Base-by-base conservation (phyloP, 2,797 vertebrate genomes). In the Iguana delicatissima region DNA sequence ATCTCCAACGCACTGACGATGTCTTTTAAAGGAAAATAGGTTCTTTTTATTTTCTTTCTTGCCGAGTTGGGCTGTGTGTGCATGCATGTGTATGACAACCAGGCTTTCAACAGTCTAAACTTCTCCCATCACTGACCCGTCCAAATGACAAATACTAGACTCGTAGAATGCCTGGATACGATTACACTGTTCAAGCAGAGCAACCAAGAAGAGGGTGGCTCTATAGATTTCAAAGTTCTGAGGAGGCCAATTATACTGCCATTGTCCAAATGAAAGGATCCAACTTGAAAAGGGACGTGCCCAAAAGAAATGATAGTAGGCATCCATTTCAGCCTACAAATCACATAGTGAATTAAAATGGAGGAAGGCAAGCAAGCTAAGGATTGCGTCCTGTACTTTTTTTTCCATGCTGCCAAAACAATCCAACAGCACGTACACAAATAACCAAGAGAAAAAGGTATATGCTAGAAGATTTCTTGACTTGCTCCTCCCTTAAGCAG, bases 401-500 rank as follows among this genome's bases (percentile, higher is more conserved):
- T 46, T 74, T 79, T 67, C 76, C 73, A 62, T 67, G 57, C 83
- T 95, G 92, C 87, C 92, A 92, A 26, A 80, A 92, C 12, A 79
- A 89, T 69, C 91, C 82, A 77, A 91, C 82, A 57, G 79, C 86
- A 93, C 84, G 90, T 93, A 87, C 89, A 50, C 32, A 86, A 92
- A 52, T 77, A 86, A 57, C 86, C 46, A 38, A 4, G 8, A 0
- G 2, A 90, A 92, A 22, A 95, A 96, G 94, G 90, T 35, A 93
- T 93, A 95, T 0, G 1, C 93, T 91, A 38, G 94, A 90, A 94
- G 84, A 95, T 85, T 2, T 1, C 77, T 76, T 92, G 2, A 0
- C 86, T 57, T 73, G 86, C 90, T 95, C 91, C 92, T 95, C 92
- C 93, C 89, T 85, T 3, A 74, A 92, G 95, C 89, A 94, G 89